Percentiles rank a stretch among this genome's conserved stretches.
These are phyloP conservation scores for Murina feae DNA, from an alignment of 2,113 vertebrate species.

Conservation along the genomic window DNA sequence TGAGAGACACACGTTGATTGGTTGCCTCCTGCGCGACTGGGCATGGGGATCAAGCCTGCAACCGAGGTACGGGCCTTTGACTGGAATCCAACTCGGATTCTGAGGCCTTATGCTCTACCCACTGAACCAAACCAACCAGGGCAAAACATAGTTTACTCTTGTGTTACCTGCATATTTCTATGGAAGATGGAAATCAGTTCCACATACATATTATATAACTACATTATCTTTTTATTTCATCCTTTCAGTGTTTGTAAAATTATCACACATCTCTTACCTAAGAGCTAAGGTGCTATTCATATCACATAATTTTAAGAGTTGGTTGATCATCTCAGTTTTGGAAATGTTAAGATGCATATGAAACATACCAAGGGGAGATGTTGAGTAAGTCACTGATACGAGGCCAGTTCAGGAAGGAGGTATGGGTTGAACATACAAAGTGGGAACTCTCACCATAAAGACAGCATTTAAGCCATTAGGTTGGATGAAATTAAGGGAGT, in stretches of 20 bases:
- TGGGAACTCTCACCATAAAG: not conserved
- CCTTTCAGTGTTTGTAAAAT: constrained; percentile 1
- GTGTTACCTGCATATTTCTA: not conserved
- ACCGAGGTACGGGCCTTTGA: too few species aligned
- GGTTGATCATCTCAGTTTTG: not conserved
- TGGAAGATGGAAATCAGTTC: not conserved
- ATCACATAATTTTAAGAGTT: not conserved
- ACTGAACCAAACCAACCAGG: too few species aligned
- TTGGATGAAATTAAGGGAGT: not conserved
- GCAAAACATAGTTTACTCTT: not conserved
- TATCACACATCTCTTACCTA: not conserved
- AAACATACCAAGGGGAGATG: not conserved
- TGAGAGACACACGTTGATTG: too few species aligned
- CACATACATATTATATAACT: not conserved
- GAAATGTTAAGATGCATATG: not conserved
- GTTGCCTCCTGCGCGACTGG: too few species aligned
- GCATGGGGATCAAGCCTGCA: too few species aligned
- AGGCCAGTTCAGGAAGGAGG: not conserved
- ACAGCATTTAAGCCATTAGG: not conserved
- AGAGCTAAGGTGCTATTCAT: not conserved
- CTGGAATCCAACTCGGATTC: too few species aligned
- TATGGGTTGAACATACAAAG: not conserved
- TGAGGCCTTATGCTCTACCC: too few species aligned
- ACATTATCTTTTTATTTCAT: not conserved
- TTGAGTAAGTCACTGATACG: not conserved